Evolutionary conservation across 2,113 vertebrate genomes (phyloP).

Genomic region (Charina bottae): DNA sequence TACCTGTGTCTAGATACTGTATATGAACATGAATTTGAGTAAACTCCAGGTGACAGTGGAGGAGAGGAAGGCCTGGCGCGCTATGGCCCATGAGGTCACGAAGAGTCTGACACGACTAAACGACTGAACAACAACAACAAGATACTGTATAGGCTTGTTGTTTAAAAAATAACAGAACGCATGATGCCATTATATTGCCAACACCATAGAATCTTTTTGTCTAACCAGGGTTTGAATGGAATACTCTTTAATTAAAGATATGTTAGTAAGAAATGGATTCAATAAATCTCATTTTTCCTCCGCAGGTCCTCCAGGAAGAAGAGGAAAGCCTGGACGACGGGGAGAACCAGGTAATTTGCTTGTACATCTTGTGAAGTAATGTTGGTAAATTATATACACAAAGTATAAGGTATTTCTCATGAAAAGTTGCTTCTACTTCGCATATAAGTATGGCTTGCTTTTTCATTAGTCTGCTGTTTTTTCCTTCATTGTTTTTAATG

Average conservation of each 20-base stretch:
- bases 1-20: not conserved
- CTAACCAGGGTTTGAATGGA: not conserved
- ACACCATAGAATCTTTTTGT: not conserved
- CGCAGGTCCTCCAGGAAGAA: conserved; percentile 90
- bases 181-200: not conserved
- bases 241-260: not conserved
- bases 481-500: not conserved
- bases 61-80: no score
- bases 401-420: accelerated
- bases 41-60: no score
- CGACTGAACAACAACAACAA: no score
- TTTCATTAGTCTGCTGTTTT: not conserved
- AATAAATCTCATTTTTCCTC: conserved; percentile 55
- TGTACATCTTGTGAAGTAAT: not conserved
- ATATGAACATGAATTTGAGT: no score
- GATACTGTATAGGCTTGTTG: not conserved
- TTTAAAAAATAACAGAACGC: not conserved
- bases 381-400: not conserved
- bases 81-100: no score
- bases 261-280: not conserved
- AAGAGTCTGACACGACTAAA: no score
- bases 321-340: conserved; percentile 88
- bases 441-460: not conserved
- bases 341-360: conserved; percentile 87
- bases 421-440: accelerated